These are phyloP conservation scores for Nannospalax galili DNA, from an alignment of 2,113 vertebrate species.

Conservation along the genomic window DNA sequence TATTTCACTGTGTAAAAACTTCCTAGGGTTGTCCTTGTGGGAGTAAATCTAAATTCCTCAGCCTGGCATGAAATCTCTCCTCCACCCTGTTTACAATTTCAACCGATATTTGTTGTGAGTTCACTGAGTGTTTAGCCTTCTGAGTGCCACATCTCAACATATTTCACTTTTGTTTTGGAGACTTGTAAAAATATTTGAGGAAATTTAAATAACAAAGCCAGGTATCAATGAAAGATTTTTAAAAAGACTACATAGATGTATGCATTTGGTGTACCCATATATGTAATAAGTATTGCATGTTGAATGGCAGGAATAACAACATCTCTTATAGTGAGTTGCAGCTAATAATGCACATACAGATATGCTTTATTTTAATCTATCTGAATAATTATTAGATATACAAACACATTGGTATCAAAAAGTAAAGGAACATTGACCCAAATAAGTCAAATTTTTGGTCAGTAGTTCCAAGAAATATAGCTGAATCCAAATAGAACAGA, in stretches of 20 bases:
- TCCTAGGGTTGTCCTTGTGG: slow-evolving; percentile 41
- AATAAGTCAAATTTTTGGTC: not conserved
- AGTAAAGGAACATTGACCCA: not conserved
- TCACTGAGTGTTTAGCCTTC: slow-evolving; percentile 15
- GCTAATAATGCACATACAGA: not conserved
- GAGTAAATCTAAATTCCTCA: slow-evolving; percentile 51
- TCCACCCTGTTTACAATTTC: not conserved
- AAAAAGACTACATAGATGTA: not conserved
- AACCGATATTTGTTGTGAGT: slow-evolving; percentile 56
- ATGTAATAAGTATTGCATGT: slow-evolving; percentile 9
- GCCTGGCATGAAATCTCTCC: slow-evolving; percentile 12
- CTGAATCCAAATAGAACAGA: not conserved
- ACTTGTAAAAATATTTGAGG: slow-evolving; percentile 39
- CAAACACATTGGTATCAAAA: not conserved
- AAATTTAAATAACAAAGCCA: slow-evolving; percentile 29
- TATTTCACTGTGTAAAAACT: slow-evolving; percentile 3
- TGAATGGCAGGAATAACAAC: not conserved
- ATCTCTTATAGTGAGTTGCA: not conserved
- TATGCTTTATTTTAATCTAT: slow-evolving; percentile 34
- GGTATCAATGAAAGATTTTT: not conserved
- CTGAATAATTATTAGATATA: slow-evolving; percentile 14
- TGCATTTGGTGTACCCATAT: not conserved
- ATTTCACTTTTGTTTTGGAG: slow-evolving; percentile 26
- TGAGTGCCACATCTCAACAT: not conserved
- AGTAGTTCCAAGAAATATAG: not conserved